Base-by-base conservation (phyloP, 2,113 vertebrate species). In the Lethenteron camtschaticum region DNA sequence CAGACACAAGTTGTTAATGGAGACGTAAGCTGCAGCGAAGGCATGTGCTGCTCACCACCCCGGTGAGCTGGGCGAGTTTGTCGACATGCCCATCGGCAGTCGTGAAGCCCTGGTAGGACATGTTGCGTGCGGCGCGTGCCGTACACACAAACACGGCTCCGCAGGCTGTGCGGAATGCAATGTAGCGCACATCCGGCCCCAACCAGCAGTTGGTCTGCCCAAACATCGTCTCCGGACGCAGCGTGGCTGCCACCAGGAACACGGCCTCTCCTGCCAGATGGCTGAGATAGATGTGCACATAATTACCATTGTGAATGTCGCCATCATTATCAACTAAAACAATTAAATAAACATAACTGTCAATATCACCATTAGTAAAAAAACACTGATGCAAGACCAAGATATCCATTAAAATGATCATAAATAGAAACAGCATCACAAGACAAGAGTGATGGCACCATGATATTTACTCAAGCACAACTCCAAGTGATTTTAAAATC, bases 201-300 rank as follows among this genome's bases (percentile, higher is more conserved):
- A 95, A 79, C 94, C 94, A 99, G 81, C 90, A 96, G 80, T 97
- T 99, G 10, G 90, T 97, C 79, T 97, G 92, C 8, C 94, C 94
- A 74, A 95, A 99, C 90, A 95, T 91, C 72, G 92, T 99, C 80
- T 99, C 92, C 16, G 94, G 90, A 75, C 94, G 82, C 10, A 99
- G 81, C 1, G 94, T 96, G 66, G 94, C 92, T 57, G 94, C 94
- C 72, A 99, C 89, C 76, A 99, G 76, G 77, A 87, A 99, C 76
- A 90, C 79, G 74, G 80, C 87, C 79, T 84, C 90, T 9, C 84
- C 86, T 79, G 87, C 89, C 72, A 97, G 79, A 58, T 80, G 85
- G 70, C 92, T 99, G 75, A 20, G 63, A 57, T 55, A 12, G 68
- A 73, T 16, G 55, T 41, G 69, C 60, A 18, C 9, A n/a, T 14